Evolutionary conservation across 2,888 invertebrate species (phyloP).

Genomic region (Sisyra terminalis): DNA sequence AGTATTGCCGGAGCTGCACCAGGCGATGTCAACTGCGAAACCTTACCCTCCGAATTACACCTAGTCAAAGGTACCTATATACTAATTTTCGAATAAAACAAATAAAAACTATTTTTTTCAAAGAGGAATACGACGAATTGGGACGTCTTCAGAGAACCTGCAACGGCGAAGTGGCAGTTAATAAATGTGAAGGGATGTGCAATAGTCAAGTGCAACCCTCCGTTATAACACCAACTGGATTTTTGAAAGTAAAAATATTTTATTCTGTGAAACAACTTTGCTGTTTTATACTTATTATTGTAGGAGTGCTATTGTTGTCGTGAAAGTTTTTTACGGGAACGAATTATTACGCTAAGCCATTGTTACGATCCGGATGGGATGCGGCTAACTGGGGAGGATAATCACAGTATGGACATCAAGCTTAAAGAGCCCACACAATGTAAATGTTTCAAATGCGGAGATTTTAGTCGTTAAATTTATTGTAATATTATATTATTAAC

Average conservation of each 20-base stretch:
- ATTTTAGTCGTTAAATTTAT: constrained; percentile 50
- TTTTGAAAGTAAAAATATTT: constrained; percentile 52
- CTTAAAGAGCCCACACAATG: constrained; percentile 78
- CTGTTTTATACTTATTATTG: constrained; percentile 14
- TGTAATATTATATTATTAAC: neutral
- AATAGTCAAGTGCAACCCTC: constrained; percentile 85
- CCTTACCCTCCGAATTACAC: constrained; percentile 71
- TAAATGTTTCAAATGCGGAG: constrained; percentile 80
- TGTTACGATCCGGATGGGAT: constrained; percentile 82
- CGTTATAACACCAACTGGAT: constrained; percentile 74
- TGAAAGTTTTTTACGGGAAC: constrained; percentile 69
- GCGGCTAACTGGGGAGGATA: constrained; percentile 49
- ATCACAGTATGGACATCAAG: constrained; percentile 63
- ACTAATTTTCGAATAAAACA: constrained; percentile 7
- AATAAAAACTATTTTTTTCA: constrained; percentile 4
- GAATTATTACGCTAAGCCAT: constrained; percentile 61
- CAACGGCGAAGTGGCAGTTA: constrained; percentile 76
- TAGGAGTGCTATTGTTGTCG: constrained; percentile 88
- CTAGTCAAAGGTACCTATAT: constrained; percentile 55
- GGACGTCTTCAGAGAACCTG: constrained; percentile 75
- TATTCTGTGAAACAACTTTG: neutral
- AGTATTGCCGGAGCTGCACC: too few relatives aligned
- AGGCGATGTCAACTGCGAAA: constrained; percentile 67
- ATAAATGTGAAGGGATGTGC: constrained; percentile 88
- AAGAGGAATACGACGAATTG: constrained; percentile 77